phyloP scores from a whole-genome alignment of 2,113 vertebrate genomes.

The Pleuronectes platessa region DNA sequence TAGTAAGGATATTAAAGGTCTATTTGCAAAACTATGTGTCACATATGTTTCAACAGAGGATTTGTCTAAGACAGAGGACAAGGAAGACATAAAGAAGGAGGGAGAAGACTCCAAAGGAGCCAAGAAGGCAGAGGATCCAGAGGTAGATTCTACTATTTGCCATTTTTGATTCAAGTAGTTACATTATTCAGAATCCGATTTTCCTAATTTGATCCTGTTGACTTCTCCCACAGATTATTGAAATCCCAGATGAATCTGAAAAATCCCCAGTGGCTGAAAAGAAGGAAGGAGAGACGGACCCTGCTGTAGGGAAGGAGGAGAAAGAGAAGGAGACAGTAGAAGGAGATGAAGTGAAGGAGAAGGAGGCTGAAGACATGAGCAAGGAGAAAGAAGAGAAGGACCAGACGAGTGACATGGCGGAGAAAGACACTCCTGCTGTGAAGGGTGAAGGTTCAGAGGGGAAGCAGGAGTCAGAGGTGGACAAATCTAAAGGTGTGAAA shows the following conservation, averaged over 20 bases:
- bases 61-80: slow-evolving; percentile 74
- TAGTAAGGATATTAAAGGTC: not conserved
- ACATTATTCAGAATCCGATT: not conserved
- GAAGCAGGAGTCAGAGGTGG: slow-evolving; percentile 84
- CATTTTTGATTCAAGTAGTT: not conserved
- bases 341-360: slow-evolving; percentile 80
- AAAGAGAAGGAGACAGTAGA: slow-evolving; percentile 85
- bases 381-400: slow-evolving; percentile 66
- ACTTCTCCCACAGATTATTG: slow-evolving; percentile 75
- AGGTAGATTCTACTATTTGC: slow-evolving; percentile 42
- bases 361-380: slow-evolving; percentile 54
- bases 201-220: not conserved
- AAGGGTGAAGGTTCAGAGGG: slow-evolving; percentile 77
- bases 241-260: slow-evolving; percentile 84
- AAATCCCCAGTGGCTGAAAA: slow-evolving; percentile 83
- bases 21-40: not conserved
- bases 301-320: slow-evolving; percentile 80
- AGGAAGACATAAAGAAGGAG: slow-evolving; percentile 74
- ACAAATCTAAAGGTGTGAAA: slow-evolving; percentile 85
- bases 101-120: slow-evolving; percentile 64
- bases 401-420: slow-evolving; percentile 25
- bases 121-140: slow-evolving; percentile 66
- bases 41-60: slow-evolving; percentile 56
- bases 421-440: slow-evolving; percentile 58
- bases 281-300: slow-evolving; percentile 68